phyloP scores from a whole-genome alignment of 2,888 invertebrate species.

The Leucophenga maculata region DNA sequence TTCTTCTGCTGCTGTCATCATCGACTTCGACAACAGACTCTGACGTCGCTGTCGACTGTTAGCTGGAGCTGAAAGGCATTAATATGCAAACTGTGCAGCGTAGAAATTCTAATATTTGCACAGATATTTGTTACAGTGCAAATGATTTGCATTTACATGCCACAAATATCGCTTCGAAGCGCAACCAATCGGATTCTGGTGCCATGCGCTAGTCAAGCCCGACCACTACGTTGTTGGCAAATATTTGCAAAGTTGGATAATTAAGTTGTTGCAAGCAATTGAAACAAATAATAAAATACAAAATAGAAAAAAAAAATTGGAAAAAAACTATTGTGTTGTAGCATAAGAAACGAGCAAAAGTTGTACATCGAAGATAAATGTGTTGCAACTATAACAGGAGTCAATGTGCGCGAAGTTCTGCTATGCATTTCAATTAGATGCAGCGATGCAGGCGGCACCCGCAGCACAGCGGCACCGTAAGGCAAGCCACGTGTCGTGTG shows the following conservation, averaged over 20 bases:
- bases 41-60: not conserved
- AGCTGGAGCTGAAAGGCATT: not conserved
- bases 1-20: not conserved
- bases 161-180: constrained; percentile 11
- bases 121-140: constrained; percentile 18
- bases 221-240: constrained; percentile 1
- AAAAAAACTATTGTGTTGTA: not conserved
- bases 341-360: no score
- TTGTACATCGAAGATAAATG: no score
- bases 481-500: no score
- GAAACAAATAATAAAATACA: not conserved
- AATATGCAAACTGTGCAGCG: constrained; percentile 20
- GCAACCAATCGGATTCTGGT: not conserved
- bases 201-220: not conserved
- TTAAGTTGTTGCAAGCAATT: constrained; percentile 21
- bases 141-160: constrained; percentile 25
- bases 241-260: constrained; percentile 18
- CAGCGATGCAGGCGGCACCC: no score
- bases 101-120: constrained; percentile 19
- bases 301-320: not conserved
- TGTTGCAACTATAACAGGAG: no score
- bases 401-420: no score
- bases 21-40: not conserved
- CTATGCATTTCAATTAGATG: no score
- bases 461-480: no score